Evolutionary conservation across 2,888 invertebrate species (phyloP).

Genomic region (Cosmorhoe ocellata): DNA sequence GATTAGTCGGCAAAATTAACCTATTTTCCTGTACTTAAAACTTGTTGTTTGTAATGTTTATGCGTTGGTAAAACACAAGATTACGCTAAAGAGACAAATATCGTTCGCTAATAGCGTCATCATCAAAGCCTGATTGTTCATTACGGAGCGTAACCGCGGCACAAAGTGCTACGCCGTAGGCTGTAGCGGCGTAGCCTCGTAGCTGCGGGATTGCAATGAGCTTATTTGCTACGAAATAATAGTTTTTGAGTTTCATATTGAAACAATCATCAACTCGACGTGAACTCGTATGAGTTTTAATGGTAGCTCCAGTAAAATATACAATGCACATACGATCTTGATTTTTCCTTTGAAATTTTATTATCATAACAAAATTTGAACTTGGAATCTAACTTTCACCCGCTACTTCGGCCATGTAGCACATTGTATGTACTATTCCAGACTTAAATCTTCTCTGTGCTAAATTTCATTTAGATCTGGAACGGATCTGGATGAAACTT

Average conservation of each 20-base stretch:
- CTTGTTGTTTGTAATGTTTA: slow-evolving; percentile 27
- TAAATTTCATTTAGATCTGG: no score
- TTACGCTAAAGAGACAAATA: slow-evolving; percentile 34
- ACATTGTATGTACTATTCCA: no score
- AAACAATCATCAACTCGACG: background rate
- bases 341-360: no score
- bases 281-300: background rate
- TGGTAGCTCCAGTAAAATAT: background rate
- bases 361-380: no score
- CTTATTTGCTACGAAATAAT: slow-evolving; percentile 29
- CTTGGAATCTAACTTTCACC: no score
- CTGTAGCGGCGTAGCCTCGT: slow-evolving; percentile 23
- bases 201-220: slow-evolving; percentile 27
- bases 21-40: slow-evolving; percentile 26
- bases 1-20: slow-evolving; percentile 20
- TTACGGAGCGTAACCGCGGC: slow-evolving; percentile 37
- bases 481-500: no score
- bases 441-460: no score
- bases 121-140: slow-evolving; percentile 36
- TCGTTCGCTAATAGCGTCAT: slow-evolving; percentile 35
- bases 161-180: slow-evolving; percentile 34
- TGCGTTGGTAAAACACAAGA: slow-evolving; percentile 28
- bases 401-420: no score
- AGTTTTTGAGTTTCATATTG: background rate
- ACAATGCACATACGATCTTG: no score